phyloP scores from a whole-genome alignment of 2,888 invertebrate species.

The Sericinus montela region DNA sequence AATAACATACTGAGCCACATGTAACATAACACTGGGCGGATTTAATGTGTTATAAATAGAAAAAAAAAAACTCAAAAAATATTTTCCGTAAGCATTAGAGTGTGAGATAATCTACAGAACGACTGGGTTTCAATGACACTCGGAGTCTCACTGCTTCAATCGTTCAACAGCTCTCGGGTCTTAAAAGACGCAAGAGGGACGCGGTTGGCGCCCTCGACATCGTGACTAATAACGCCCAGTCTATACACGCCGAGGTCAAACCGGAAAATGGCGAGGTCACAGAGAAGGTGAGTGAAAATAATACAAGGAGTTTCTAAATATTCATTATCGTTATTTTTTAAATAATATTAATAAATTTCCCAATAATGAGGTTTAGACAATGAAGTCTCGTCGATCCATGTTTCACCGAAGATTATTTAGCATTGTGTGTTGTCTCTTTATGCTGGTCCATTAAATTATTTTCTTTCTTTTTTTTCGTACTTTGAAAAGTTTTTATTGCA shows the following conservation, averaged over 20 bases:
- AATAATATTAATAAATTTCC: too few species aligned
- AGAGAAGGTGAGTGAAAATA: constrained; percentile 22
- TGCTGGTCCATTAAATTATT: too few species aligned
- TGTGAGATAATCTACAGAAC: constrained; percentile 9
- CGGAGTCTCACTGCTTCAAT: constrained; percentile 1
- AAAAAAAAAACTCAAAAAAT: background rate
- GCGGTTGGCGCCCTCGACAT: constrained; percentile 54
- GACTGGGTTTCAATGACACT: background rate
- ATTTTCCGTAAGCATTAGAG: background rate
- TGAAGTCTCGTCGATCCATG: too few species aligned
- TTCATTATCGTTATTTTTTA: too few species aligned
- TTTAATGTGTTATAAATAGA: background rate
- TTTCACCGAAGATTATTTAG: too few species aligned
- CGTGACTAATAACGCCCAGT: constrained; percentile 53
- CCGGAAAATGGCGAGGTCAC: constrained; percentile 29
- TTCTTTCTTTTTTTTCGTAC: too few species aligned
- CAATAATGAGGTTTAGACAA: too few species aligned
- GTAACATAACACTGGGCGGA: too few species aligned
- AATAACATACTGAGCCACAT: too few species aligned
- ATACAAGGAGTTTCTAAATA: background rate
- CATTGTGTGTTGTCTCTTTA: too few species aligned
- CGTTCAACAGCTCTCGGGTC: constrained; percentile 12
- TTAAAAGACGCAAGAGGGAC: constrained; percentile 40
- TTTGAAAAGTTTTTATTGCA: too few species aligned
- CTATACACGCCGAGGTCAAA: constrained; percentile 66